Evolutionary conservation across 1,140 invertebrate species (phyloP), one percentile per base, ranked within the genome.

Genomic region (Atta cephalotes): DNA sequence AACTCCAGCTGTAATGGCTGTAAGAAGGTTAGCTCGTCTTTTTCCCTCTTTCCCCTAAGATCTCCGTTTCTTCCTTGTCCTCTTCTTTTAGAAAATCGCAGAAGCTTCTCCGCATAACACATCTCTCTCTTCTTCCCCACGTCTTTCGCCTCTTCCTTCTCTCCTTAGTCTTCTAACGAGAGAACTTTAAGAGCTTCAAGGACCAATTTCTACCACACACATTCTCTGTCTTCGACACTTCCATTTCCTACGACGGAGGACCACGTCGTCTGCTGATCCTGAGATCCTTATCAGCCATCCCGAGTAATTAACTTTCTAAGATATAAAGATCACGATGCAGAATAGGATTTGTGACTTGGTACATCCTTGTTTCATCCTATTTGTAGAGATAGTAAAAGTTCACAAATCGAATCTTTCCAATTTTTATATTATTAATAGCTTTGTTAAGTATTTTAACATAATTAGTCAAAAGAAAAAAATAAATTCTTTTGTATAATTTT

Each of bases 21-120:
- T 92, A 90, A 91, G 89, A 88, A 89, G 90, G 87, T 91, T 92
- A 90, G 45, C 86, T 88, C 78, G 63, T 71, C 90, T 85, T 89
- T 91, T 80, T 87, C 63, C 35, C 21, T 21, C 21, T 21, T 21
- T 45, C 18, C 60, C 45, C 35, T 81, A 31, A 84, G 70, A 39
- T 74, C 80, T 62, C 53, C 70, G 39, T 84, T 56, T 90, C 63
- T 51, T 51, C 39, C 45, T 60, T 78, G 16, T 35, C 60, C 9
- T 21, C 31, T 58, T 56, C 76, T 79, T 85, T 85, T 25, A 63
- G 62, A 76, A 78, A 87, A 80, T 86, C 87, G 65, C 60, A 49
- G 45, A 18, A 85, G 74, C 76, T 86, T 49, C 85, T 45, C 25
- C 66, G 68, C 74, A 14, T 68, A 16, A 65, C 82, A 35, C 76